Evolutionary conservation across 2,113 vertebrate species (phyloP).

Genomic region (Nipponia nippon): DNA sequence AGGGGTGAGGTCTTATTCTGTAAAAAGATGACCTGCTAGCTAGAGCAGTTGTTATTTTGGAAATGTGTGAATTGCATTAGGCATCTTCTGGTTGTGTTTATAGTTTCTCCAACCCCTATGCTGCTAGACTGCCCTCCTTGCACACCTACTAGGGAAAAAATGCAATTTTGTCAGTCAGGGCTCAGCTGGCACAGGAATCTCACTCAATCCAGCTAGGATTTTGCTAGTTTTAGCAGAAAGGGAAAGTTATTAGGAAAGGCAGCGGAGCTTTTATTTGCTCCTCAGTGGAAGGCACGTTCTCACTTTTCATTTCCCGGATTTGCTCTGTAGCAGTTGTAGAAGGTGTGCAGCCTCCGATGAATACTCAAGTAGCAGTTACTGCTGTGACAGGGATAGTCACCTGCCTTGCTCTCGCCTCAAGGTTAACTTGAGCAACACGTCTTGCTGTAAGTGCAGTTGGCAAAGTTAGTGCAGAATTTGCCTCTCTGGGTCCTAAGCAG

Average conservation of each 20-base stretch:
- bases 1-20: neutral
- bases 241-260: neutral
- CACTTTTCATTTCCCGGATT: fast-evolving
- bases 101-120: neutral
- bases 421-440: neutral
- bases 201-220: neutral
- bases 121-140: neutral
- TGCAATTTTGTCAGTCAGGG: fast-evolving
- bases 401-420: fast-evolving
- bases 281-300: neutral
- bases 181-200: neutral
- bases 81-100: neutral
- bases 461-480: neutral
- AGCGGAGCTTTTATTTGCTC: neutral
- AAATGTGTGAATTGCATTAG: neutral
- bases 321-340: neutral
- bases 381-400: fast-evolving
- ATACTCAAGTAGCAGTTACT: neutral
- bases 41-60: neutral
- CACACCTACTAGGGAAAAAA: neutral
- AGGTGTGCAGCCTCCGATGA: neutral
- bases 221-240: neutral
- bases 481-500: neutral
- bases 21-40: neutral
- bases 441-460: neutral